Conservation (phyloP, 2,113 vertebrate genomes). For the Anoplopoma fimbria region DNA sequence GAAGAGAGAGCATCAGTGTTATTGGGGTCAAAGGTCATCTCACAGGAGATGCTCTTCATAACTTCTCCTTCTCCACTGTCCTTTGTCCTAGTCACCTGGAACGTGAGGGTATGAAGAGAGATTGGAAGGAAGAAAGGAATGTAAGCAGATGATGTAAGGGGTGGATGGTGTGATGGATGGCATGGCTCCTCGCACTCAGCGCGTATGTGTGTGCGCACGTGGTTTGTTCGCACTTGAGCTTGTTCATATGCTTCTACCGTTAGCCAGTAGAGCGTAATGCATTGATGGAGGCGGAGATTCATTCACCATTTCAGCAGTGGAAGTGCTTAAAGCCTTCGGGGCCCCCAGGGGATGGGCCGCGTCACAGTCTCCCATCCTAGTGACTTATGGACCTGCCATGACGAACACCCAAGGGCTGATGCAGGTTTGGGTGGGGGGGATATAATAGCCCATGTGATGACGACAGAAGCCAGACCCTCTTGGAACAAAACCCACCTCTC, state of each 20-base stretch:
- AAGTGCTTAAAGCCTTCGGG: constrained; percentile 72
- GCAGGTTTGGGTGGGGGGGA: constrained; percentile 9
- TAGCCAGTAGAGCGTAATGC: constrained; percentile 27
- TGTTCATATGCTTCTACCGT: constrained; percentile 16
- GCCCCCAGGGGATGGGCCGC: constrained; percentile 61
- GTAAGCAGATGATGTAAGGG: constrained; percentile 38
- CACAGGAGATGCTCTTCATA: constrained; percentile 34
- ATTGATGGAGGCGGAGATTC: constrained; percentile 68
- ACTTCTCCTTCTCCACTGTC: constrained; percentile 31
- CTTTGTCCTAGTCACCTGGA: constrained; percentile 42
- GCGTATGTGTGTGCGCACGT: constrained; percentile 12
- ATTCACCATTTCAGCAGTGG: constrained; percentile 77
- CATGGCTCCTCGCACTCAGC: constrained; percentile 6
- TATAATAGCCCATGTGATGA: constrained; percentile 26
- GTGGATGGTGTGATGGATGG: constrained; percentile 60
- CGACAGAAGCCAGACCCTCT: constrained; percentile 7
- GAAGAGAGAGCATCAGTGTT: constrained; percentile 43
- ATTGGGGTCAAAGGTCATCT: constrained; percentile 56
- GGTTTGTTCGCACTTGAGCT: constrained; percentile 20
- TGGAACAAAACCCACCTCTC: neutral
- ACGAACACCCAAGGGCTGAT: constrained; percentile 63
- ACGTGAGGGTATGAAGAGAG: constrained; percentile 27
- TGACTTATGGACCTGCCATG: constrained; percentile 79
- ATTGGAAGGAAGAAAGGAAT: constrained; percentile 28
- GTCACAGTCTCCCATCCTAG: constrained; percentile 64